Evolutionary conservation across 2,113 vertebrate genomes (phyloP).

Genomic region (Copsychus sechellarum): DNA sequence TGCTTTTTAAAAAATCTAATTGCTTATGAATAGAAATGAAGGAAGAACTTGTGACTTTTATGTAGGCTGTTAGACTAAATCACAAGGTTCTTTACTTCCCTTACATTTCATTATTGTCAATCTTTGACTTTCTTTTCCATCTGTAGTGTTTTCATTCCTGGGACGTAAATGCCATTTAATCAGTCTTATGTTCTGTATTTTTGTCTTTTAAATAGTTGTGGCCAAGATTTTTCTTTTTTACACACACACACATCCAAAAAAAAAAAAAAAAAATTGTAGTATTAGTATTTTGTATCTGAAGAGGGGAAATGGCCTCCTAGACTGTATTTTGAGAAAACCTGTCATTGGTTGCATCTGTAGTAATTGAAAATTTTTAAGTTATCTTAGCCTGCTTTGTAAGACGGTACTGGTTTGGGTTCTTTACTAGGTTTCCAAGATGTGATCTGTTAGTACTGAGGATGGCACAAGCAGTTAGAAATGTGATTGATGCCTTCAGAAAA

Average conservation of each 20-base stretch:
- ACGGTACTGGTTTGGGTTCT: background rate
- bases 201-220: background rate
- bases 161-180: background rate
- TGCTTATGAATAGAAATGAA: background rate
- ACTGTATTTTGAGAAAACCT: background rate
- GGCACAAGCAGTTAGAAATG: background rate
- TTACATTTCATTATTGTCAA: background rate
- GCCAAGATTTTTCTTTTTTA: background rate
- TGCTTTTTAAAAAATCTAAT: background rate
- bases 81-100: background rate
- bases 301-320: background rate
- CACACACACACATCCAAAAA: background rate
- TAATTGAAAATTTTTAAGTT: background rate
- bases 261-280: background rate
- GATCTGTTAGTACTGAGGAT: background rate
- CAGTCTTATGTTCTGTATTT: background rate
- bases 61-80: background rate
- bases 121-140: background rate
- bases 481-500: background rate
- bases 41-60: background rate
- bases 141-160: background rate
- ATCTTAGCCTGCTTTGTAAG: background rate
- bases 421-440: background rate
- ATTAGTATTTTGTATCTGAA: background rate
- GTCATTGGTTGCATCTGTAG: background rate